Base-by-base conservation (phyloP, 2,888 invertebrate species). In the Flexamia atlantica region DNA sequence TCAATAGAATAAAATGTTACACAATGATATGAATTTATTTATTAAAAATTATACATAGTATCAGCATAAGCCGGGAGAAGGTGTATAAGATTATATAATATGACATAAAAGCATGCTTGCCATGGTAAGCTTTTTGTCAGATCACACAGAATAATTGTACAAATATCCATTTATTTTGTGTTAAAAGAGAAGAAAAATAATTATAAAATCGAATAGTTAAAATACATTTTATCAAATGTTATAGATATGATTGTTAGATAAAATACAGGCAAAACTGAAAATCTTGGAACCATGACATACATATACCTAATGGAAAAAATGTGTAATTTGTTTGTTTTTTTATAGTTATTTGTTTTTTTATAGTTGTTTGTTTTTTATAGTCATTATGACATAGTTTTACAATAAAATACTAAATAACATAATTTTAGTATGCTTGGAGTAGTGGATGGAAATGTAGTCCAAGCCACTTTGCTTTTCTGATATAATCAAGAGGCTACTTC, bases 41-140 rank as follows among this genome's bases (percentile, higher is more conserved):
- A 70, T 70, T 70, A 70, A 70, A 70, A 70, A 70, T 70, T 64
- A 42, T 76, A 76, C 46, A 76, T n/a, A 76, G 25, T 50, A 70
- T 50, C 42, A 72, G 72, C 72, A 72, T 42, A 72, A 72, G 72
- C 72, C 72, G 42, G 40, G 36, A 72, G 30, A 5, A 9, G 36
- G 30, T 40, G 17, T 68, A 68, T 32, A 68, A 17, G 3, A 4
- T 28, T 28, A 70, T 36, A 76, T n/a, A n/a, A n/a, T 76, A 28
- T 42, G 40, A 46, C 36, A 50, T 76, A 17, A 17, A 76, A 46
- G 40, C 76, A 76, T 28, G 50, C 76, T 50, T 28, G 50, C 25
- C 28, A 50, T 50, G 7, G 46, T 17, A 17, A 23, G 20, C 23
- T 25, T 9, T 46, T 25, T 17, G 30, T 32, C 17, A 25, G 2